Evolutionary conservation across 2,888 invertebrate species (phyloP), one percentile per base, ranked within the genome.

Genomic region (Parnassius apollo): DNA sequence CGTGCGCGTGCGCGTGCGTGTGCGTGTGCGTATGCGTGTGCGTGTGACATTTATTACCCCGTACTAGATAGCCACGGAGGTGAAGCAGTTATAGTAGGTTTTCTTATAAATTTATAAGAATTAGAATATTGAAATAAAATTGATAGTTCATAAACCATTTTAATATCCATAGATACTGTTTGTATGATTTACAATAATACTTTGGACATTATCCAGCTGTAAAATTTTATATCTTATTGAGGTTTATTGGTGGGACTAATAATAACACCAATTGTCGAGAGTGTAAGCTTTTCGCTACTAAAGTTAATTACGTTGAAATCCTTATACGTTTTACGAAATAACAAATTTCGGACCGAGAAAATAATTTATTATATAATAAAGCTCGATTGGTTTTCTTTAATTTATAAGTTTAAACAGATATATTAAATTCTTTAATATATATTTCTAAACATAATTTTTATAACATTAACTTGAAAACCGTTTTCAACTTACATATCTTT

Each of bases 241-340:
- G 13, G 25, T 44, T 50, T 35, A 45, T 56, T 50, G 51, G 13
- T 50, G 50, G 50, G n/a, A 50, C 42, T 12, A 49, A 3, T 58
- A 35, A 42, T 42, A 12, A n/a, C 1, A 50, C 50, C 44, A 44
- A 44, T 61, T 51, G 49, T 56, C 50, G 18, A 56, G 50, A 35
- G 44, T 22, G 12, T 49, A 55, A 54, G 54, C 48, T 55, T 44
- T 49, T 55, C 54, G 42, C 55, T 10, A 48, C 49, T 25, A 11
- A 4, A 25, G 18, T 44, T 56, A 61, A 61, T 61, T 56, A 45
- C 45, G 50, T 61, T 61, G 51, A 61, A 50, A 45, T 55, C 55
- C 50, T 25, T 25, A 25, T 48, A 42, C 55, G 42, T 55, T 60
- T 60, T 45, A 61, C 25, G 25, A 25, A 25, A 25, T 25, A 2